Evolutionary conservation across 2,888 invertebrate species (phyloP).

Genomic region (Microctonus brassicae): DNA sequence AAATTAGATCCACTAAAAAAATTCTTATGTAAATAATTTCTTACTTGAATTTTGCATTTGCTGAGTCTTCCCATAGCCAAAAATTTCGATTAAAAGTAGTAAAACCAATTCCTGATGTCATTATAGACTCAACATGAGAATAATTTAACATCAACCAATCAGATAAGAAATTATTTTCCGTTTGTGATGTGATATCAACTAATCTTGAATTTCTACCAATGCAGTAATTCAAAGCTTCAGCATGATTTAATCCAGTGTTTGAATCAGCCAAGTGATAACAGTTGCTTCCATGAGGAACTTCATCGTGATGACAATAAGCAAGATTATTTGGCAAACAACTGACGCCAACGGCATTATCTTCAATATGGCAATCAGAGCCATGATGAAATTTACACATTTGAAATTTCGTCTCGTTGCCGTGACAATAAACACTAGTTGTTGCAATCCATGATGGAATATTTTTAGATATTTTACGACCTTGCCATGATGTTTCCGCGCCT

Average conservation of each 20-base stretch:
- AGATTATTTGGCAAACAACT: slow-evolving; percentile 66
- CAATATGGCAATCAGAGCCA: slow-evolving; percentile 60
- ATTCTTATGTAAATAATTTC: not conserved
- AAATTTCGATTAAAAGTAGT: slow-evolving; percentile 62
- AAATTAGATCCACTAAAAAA: too few relatives aligned
- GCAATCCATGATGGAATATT: slow-evolving; percentile 63
- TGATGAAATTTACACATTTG: slow-evolving; percentile 64
- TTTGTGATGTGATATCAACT: slow-evolving; percentile 70
- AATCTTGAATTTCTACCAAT: slow-evolving; percentile 67
- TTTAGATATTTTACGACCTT: slow-evolving; percentile 65
- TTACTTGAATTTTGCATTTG: slow-evolving; percentile 58
- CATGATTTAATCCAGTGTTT: slow-evolving; percentile 63
- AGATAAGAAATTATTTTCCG: slow-evolving; percentile 73
- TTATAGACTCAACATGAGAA: slow-evolving; percentile 64
- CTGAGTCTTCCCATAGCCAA: slow-evolving; percentile 71
- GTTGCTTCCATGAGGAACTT: slow-evolving; percentile 70
- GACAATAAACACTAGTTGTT: slow-evolving; percentile 65
- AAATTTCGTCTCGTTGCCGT: slow-evolving; percentile 69
- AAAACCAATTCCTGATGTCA: slow-evolving; percentile 71
- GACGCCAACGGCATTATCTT: slow-evolving; percentile 67
- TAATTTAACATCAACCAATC: slow-evolving; percentile 69
- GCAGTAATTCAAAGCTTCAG: slow-evolving; percentile 70
- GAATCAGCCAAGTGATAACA: slow-evolving; percentile 71
- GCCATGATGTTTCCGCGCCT: slow-evolving; percentile 71
- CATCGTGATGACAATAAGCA: slow-evolving; percentile 70